Base-by-base conservation (phyloP, 2,888 invertebrate genomes). In the Scaptodrosophila latifasciaeformis region DNA sequence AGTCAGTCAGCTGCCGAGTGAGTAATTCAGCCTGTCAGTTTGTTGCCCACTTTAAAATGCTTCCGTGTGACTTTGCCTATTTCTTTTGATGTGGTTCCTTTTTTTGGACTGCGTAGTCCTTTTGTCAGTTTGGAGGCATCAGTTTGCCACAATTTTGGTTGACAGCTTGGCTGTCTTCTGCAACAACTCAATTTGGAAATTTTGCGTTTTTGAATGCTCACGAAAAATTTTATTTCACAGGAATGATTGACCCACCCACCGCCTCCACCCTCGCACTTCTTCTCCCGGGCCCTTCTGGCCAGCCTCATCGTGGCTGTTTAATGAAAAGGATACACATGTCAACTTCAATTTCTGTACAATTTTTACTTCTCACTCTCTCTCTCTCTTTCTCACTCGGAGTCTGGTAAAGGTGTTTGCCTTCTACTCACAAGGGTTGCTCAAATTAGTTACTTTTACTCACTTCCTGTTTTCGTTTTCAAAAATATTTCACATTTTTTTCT, bases 271-370 rank as follows among this genome's bases (percentile, higher is more conserved):
- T 50, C 51, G 53, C 52, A 37, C 39, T 42, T 35, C 53, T 50
- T 34, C 30, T 39, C 17, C 35, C 40, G 24, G 54, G 31, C 48
- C 27, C 17, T 53, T 37, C 43, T 40, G 56, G 53, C 49, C 52
- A 62, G n/a, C n/a, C n/a, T n/a, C n/a, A n/a, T n/a, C 62, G 79
- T 81, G 75, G 81, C 78, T 82, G 82, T 78, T 84, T 85, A 84
- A 85, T 85, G 85, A 85, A 85, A 84, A 84, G 83, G 83, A 85
- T 85, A 84, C 85, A 85, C 85, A 85, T 85, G 85, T 85, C 85
- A 83, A 75, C 80, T 82, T 82, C 75, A 82, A 85, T 83, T 82
- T 82, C 69, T 66, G 68, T 66, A 58, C 52, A 48, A 52, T 49
- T 46, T 40, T 27, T 34, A 19, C 18, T 47, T 45, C 42, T 27